Conservation (phyloP, 2,888 invertebrate species). For the Nemoura dubitans region DNA sequence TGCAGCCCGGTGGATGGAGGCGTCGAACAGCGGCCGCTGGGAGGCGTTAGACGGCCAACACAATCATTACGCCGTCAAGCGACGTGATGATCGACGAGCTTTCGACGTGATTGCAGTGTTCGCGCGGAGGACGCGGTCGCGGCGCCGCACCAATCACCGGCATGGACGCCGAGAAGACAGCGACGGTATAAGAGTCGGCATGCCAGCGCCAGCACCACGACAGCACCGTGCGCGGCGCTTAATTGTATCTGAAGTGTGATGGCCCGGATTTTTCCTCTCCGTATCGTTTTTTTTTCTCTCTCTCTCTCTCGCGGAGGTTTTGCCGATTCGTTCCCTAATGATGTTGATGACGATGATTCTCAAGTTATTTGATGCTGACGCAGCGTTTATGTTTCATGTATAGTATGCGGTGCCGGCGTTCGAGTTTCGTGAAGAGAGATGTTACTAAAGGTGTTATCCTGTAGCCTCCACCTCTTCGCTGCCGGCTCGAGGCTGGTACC, state of each 20-base stretch:
- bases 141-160: too few species aligned
- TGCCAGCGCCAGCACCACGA: not conserved
- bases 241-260: not conserved
- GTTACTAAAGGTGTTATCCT: not conserved
- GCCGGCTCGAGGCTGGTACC: not conserved
- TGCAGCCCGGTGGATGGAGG: not conserved
- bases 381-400: constrained; percentile 43
- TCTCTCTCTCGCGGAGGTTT: too few species aligned
- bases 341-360: constrained; percentile 46
- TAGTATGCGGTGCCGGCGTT: not conserved
- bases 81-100: not conserved
- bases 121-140: not conserved
- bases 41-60: not conserved
- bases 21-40: not conserved
- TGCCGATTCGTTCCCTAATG: constrained; percentile 27
- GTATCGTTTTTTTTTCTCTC: not conserved
- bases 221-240: not conserved
- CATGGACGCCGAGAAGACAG: too few species aligned
- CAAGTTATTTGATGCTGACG: constrained; percentile 43
- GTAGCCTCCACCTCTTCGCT: not conserved
- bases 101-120: not conserved
- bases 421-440: constrained; percentile 29
- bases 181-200: too few species aligned
- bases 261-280: not conserved
- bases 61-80: not conserved